Conservation (phyloP, 2,888 invertebrate genomes). For the Sturmia bella region DNA sequence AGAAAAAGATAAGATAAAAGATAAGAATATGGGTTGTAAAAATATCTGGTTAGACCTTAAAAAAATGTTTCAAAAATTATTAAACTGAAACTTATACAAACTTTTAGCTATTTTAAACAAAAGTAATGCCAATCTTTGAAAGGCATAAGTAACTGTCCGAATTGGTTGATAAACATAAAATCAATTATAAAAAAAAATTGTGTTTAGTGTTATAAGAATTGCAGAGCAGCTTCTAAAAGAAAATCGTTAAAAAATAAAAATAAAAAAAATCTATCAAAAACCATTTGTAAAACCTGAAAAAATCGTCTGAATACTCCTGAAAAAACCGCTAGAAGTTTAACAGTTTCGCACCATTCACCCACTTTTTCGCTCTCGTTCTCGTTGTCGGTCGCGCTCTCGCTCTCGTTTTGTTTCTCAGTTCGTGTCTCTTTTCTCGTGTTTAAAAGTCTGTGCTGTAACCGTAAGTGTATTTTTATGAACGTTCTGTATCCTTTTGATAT, state of each 20-base stretch:
- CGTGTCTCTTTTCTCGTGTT: not conserved
- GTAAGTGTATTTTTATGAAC: not conserved
- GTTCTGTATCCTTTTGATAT: not conserved
- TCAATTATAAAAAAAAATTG: too few relatives aligned
- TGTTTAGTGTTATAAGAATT: too few relatives aligned
- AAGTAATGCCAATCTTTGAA: too few relatives aligned
- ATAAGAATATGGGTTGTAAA: too few relatives aligned
- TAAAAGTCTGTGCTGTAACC: not conserved
- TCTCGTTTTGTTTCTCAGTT: not conserved
- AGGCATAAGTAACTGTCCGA: too few relatives aligned
- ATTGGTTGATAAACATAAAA: too few relatives aligned
- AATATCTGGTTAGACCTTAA: too few relatives aligned
- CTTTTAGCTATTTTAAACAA: too few relatives aligned
- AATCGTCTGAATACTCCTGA: not conserved
- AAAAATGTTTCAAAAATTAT: too few relatives aligned
- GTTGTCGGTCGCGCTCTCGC: not conserved
- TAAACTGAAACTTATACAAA: too few relatives aligned
- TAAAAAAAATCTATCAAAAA: not conserved
- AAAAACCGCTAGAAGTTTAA: slow-evolving; percentile 1
- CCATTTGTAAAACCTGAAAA: not conserved
- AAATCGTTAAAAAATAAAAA: not conserved
- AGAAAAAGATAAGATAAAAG: too few relatives aligned
- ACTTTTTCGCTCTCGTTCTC: not conserved
- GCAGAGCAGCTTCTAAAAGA: too few relatives aligned
- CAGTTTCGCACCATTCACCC: not conserved